These are phyloP conservation scores for Diglossa cyanea DNA, from an alignment of 2,797 vertebrate species.

Conservation along the genomic window DNA sequence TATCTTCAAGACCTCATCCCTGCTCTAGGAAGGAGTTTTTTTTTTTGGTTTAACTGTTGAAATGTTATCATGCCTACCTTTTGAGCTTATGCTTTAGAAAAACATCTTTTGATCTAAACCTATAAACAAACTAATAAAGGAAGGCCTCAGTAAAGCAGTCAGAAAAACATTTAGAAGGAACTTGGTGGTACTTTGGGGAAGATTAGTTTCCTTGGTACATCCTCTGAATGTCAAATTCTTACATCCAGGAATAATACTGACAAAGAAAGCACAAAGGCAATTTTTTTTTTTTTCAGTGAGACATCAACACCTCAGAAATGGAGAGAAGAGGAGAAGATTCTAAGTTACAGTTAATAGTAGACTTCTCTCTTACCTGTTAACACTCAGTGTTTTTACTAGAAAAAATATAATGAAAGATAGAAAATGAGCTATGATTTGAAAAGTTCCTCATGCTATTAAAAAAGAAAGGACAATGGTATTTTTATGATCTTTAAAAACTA, in stretches of 20 bases:
- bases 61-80: neutral
- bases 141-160: neutral
- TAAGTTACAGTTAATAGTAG: neutral
- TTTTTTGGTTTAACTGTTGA: neutral
- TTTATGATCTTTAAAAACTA: slow-evolving; percentile 20
- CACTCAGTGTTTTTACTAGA: neutral
- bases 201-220: neutral
- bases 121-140: neutral
- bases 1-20: neutral
- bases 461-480: neutral
- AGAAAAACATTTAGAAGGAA: neutral
- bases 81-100: neutral
- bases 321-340: neutral
- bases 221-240: neutral
- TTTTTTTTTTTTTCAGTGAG: neutral
- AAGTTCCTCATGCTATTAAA: neutral
- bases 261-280: neutral
- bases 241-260: neutral
- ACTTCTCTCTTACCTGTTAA: neutral
- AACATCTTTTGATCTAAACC: neutral
- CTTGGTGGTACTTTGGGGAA: neutral
- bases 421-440: neutral
- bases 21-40: neutral
- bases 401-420: neutral
- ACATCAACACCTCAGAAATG: neutral